Evolutionary conservation across 2,113 vertebrate genomes (phyloP), one percentile per base, ranked within the genome.

Genomic region (Tachysurus vachellii): DNA sequence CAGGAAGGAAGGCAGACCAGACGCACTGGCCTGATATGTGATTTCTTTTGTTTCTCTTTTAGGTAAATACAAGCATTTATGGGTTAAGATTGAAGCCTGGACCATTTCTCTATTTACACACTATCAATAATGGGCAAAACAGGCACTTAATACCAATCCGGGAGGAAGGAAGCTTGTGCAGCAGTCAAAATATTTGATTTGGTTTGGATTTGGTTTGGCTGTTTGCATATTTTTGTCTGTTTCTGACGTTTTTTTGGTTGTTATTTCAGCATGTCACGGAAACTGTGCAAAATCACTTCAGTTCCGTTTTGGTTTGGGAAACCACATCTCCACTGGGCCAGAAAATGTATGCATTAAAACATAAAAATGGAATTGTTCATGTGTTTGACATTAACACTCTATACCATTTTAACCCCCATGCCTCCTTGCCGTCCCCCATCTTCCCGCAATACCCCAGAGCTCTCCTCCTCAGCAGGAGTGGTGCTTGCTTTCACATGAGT

Each of bases 391-490:
- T 87, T 83, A 87, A 84, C 86, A 77, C 81, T 47, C 47, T 44
- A 23, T 62, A 76, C 36, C 36, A 36, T 36, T 36, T 36, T 36
- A 36, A 36, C 36, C 31, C 1, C 28, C 23, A 19, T 59, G 77
- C 21, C 53, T 57, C 23, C 54, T 28, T 31, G 50, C n/a, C 62
- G 81, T 91, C 31, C 80, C 82, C 80, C 85, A 53, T 80, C 28
- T 92, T 93, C 92, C 90, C 90, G 91, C 89, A 90, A 85, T 91
- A 62, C 88, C 85, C 89, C 88, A 57, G 89, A 89, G 87, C 85
- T 84, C 87, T 87, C 80, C 85, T 84, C 85, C 88, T 86, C 89
- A 89, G 88, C 77, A 62, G 92, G 91, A 90, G 84, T 85, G 89
- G 81, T 79, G 80, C 83, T 88, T 12, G 80, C 86, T 68, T 85